Percentiles rank a stretch among this genome's conserved stretches.
Conservation (phyloP, 1,140 invertebrate species). For the Papilio polyxenes region DNA sequence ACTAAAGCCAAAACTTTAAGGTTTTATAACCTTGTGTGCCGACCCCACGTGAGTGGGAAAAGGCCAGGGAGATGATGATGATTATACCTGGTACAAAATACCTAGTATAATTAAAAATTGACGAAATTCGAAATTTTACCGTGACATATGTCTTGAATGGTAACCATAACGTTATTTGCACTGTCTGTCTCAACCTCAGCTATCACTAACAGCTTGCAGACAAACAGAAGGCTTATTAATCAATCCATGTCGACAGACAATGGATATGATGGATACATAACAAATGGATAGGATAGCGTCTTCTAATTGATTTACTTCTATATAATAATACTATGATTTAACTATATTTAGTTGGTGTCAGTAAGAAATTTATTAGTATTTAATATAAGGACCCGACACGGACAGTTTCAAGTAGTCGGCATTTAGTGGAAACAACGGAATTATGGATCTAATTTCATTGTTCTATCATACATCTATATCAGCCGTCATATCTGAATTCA, state of each 20-base stretch:
- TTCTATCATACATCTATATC: too few relatives aligned
- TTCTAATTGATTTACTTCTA: not conserved
- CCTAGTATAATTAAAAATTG: not conserved
- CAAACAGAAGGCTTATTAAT: slow-evolving; percentile 9
- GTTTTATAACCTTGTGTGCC: too few relatives aligned
- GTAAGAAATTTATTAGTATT: too few relatives aligned
- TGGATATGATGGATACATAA: not conserved
- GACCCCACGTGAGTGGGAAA: too few relatives aligned
- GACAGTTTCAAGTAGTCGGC: too few relatives aligned
- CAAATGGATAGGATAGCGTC: not conserved
- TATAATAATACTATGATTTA: not conserved
- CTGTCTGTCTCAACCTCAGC: not conserved
- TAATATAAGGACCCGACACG: too few relatives aligned
- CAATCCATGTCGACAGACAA: not conserved
- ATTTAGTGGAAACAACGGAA: too few relatives aligned
- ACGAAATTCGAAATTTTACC: not conserved
- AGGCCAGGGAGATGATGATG: too few relatives aligned
- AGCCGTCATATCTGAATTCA: too few relatives aligned
- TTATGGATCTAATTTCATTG: too few relatives aligned
- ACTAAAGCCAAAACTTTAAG: too few relatives aligned
- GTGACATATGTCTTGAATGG: not conserved
- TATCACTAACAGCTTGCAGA: not conserved
- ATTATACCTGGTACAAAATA: too few relatives aligned
- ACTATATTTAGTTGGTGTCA: not conserved
- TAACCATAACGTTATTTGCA: not conserved